These are phyloP conservation scores for Tenthredo amoena DNA, from an alignment of 2,888 invertebrate genomes.

Conservation along the genomic window DNA sequence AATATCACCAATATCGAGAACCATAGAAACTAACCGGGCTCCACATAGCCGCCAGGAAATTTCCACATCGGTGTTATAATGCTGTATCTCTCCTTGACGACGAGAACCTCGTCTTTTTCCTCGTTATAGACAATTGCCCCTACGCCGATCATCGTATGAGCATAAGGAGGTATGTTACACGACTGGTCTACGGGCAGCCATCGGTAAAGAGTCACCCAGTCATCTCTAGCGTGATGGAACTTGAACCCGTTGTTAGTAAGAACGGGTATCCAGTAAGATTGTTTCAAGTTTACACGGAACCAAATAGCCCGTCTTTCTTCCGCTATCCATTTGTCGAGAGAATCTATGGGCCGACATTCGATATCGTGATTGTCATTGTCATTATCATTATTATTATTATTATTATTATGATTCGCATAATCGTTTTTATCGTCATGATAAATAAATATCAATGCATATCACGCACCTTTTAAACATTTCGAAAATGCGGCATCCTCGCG, in stretches of 20 bases:
- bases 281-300: constrained; percentile 87
- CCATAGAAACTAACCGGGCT: constrained; percentile 82
- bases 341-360: constrained; percentile 81
- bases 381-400: not conserved
- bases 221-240: constrained; percentile 91
- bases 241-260: constrained; percentile 89
- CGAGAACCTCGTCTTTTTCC: constrained; percentile 85
- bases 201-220: constrained; percentile 89
- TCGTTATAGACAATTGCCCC: constrained; percentile 93
- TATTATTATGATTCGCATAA: not conserved
- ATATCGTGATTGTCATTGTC: not conserved
- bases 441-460: not conserved
- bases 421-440: not conserved
- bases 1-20: not conserved
- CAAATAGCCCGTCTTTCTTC: constrained; percentile 87
- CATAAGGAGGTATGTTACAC: constrained; percentile 87
- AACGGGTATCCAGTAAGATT: constrained; percentile 88
- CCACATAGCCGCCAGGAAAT: constrained; percentile 94
- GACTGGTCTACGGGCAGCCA: constrained; percentile 86
- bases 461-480: constrained; percentile 81
- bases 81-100: constrained; percentile 87
- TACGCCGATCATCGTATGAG: constrained; percentile 91
- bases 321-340: constrained; percentile 84
- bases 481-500: constrained; percentile 80
- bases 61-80: constrained; percentile 83